Percentiles rank a stretch among this genome's conserved stretches.
Evolutionary conservation across 1,140 invertebrate species (phyloP).

Genomic region (Nephotettix cincticeps): DNA sequence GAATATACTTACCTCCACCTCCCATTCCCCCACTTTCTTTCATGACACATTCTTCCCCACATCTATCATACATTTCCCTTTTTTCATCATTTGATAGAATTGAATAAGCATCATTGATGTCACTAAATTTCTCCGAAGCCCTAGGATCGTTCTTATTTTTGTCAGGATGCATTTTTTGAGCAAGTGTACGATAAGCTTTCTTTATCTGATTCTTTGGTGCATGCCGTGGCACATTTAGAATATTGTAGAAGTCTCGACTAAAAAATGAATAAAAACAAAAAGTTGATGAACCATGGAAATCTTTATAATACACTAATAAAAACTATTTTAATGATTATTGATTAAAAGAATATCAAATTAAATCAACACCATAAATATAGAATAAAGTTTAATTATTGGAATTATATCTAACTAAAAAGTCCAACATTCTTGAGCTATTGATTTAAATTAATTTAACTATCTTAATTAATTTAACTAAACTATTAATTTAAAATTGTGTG

Average conservation of each 20-base stretch:
- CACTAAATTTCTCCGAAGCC: conserved; percentile 92
- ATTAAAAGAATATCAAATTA: too few relatives aligned
- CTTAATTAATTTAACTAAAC: too few relatives aligned
- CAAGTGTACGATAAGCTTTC: conserved; percentile 93
- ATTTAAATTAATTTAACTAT: too few relatives aligned
- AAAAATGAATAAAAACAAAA: background rate
- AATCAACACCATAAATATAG: too few relatives aligned
- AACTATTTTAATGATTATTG: too few relatives aligned
- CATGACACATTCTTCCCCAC: conserved; percentile 96
- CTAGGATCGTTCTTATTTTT: conserved; percentile 95
- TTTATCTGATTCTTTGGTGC: conserved; percentile 95
- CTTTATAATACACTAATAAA: too few relatives aligned
- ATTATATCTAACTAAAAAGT: too few relatives aligned
- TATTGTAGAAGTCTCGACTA: conserved; percentile 76
- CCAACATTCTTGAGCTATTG: too few relatives aligned
- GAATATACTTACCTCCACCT: conserved; percentile 36
- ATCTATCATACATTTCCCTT: conserved; percentile 91
- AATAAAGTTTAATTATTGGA: too few relatives aligned
- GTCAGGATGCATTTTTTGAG: conserved; percentile 97
- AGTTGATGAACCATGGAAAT: too few relatives aligned
- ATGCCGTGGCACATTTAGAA: conserved; percentile 79
- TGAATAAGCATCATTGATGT: conserved; percentile 96
- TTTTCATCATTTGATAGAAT: conserved; percentile 93
- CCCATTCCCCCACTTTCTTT: conserved; percentile 85
- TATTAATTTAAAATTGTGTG: too few relatives aligned